These are phyloP conservation scores for Casuarius casuarius DNA, from an alignment of 2,113 vertebrate species.

Conservation along the genomic window DNA sequence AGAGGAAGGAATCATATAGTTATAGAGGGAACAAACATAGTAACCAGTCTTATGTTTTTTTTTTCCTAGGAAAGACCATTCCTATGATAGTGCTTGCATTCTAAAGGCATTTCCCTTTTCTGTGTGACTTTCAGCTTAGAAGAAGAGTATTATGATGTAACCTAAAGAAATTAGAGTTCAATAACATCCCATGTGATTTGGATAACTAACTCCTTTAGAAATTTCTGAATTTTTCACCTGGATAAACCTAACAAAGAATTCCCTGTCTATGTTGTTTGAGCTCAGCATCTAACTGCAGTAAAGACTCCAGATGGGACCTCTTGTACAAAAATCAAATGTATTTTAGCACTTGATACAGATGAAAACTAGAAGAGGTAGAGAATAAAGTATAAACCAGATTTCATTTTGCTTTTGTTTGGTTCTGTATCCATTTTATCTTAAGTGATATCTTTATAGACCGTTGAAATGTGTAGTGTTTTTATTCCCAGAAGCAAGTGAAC, in stretches of 20 bases:
- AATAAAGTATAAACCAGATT: neutral
- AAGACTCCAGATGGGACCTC: neutral
- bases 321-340: neutral
- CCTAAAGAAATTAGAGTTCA: neutral
- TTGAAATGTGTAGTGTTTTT: constrained; percentile 4
- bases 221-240: neutral
- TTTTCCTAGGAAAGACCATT: neutral
- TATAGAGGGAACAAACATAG: neutral
- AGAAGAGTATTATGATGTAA: neutral
- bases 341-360: neutral
- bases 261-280: neutral
- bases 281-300: neutral
- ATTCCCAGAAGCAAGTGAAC: constrained; percentile 9
- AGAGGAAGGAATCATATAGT: neutral
- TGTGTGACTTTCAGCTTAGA: neutral
- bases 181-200: neutral
- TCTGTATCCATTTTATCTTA: neutral
- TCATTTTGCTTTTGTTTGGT: neutral
- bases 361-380: neutral
- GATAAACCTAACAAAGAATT: neutral
- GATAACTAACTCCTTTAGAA: neutral
- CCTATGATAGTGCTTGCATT: neutral
- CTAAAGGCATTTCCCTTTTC: neutral
- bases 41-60: neutral
- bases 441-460: neutral